A percentile compares a stretch with the other conserved stretches of the same genome.
Conservation (phyloP, 2,888 invertebrate species). For the Scaptomyza flava region DNA sequence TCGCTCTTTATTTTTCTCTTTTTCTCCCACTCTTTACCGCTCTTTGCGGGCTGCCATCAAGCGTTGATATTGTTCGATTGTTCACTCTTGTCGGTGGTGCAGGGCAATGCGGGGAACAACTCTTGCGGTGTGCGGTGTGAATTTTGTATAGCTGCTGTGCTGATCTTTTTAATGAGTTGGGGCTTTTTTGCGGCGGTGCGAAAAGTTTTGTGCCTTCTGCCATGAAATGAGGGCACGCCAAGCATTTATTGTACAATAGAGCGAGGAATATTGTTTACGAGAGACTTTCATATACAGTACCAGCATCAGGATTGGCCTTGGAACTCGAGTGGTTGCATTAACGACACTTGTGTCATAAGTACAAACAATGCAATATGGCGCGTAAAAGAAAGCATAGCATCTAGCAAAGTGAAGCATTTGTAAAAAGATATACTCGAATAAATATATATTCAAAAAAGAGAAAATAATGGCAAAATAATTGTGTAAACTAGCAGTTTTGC, state of each 20-base stretch:
- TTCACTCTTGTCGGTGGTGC: conserved; percentile 44
- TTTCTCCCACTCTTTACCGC: conserved; percentile 5
- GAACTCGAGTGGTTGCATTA: conserved; percentile 57
- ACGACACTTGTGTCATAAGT: conserved; percentile 33
- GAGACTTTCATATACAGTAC: conserved; percentile 17
- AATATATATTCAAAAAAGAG: neutral
- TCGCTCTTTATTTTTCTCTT: conserved; percentile 3
- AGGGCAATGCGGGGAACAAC: neutral
- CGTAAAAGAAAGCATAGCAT: neutral
- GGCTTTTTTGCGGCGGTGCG: conserved; percentile 54
- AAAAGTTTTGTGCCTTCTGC: conserved; percentile 68
- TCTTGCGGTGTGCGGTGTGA: conserved; percentile 5
- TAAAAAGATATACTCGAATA: neutral
- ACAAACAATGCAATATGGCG: neutral
- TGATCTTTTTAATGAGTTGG: conserved; percentile 79
- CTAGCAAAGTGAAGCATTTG: neutral
- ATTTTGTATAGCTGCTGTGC: conserved; percentile 37
- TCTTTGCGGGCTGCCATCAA: conserved; percentile 56
- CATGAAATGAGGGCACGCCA: conserved; percentile 66
- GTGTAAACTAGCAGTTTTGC: too few species aligned
- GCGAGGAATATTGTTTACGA: conserved; percentile 35
- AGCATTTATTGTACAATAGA: conserved; percentile 58
- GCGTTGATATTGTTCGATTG: conserved; percentile 78
- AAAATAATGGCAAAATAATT: too few species aligned
- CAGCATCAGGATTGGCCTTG: conserved; percentile 58